Evolutionary conservation across 2,113 vertebrate species (phyloP).

Genomic region (Heterotis niloticus): DNA sequence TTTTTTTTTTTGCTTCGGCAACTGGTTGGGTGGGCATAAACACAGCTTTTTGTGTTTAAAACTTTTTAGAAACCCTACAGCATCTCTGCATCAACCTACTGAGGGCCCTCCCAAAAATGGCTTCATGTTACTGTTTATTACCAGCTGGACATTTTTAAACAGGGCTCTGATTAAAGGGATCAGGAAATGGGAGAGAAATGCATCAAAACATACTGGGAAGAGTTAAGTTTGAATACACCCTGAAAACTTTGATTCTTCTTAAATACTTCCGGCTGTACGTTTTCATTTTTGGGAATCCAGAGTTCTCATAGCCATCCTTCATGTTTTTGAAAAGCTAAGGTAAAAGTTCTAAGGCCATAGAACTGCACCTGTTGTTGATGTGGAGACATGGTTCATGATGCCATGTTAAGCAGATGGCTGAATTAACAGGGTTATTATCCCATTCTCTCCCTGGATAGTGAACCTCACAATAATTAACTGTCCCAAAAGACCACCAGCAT

Average conservation of each 20-base stretch:
- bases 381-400: no score
- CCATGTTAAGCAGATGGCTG: no score
- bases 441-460: no score
- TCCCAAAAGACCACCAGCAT: no score
- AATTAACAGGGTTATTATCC: no score
- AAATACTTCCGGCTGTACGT: background rate
- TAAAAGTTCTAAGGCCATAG: no score
- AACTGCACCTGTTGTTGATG: no score
- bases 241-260: background rate
- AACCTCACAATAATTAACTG: no score
- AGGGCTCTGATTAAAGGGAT: slow-evolving; percentile 43
- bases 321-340: no score
- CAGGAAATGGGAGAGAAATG: slow-evolving; percentile 23
- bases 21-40: slow-evolving; percentile 7
- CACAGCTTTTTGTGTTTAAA: background rate
- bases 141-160: slow-evolving; percentile 44
- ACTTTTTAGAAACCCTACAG: background rate
- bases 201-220: background rate
- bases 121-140: slow-evolving; percentile 32
- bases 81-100: background rate
- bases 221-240: background rate
- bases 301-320: no score
- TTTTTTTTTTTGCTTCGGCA: background rate
- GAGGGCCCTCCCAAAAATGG: background rate
- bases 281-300: no score